These are phyloP conservation scores for Plodia interpunctella DNA, from an alignment of 1,140 invertebrate genomes.

Conservation along the genomic window DNA sequence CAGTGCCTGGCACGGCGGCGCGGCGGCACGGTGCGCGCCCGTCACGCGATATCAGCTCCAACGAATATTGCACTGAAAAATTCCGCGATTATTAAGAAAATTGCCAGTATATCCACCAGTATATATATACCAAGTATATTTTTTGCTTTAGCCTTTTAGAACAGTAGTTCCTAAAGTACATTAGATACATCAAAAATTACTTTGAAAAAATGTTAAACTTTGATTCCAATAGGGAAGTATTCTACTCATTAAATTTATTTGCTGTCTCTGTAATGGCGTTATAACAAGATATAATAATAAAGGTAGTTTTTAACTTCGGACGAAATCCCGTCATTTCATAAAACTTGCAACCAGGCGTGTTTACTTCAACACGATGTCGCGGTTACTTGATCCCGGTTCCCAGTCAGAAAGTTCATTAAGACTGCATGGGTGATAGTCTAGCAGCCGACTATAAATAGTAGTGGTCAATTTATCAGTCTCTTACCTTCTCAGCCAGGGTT, in stretches of 20 bases:
- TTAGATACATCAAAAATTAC: no score
- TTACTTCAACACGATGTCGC: constrained; percentile 1
- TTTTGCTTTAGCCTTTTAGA: neutral
- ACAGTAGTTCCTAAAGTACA: constrained; percentile 8
- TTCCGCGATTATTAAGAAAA: constrained; percentile 26
- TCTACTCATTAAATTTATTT: no score
- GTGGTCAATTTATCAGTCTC: constrained; percentile 34
- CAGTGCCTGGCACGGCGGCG: constrained; percentile 33
- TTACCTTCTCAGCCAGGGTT: constrained; percentile 25
- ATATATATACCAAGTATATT: neutral
- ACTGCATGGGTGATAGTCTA: neutral
- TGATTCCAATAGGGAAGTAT: no score
- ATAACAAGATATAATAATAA: no score
- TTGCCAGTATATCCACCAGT: neutral
- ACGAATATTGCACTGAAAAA: constrained; percentile 32
- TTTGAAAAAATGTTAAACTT: no score
- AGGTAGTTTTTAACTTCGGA: no score
- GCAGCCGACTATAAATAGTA: constrained; percentile 10
- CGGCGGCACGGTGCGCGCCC: constrained; percentile 38
- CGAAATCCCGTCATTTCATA: no score
- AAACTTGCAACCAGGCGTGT: neutral
- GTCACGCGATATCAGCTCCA: constrained; percentile 45
- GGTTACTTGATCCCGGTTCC: neutral
- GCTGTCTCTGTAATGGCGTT: no score
- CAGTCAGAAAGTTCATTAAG: neutral